Evolutionary conservation across 2,113 vertebrate genomes (phyloP), one percentile per base, ranked within the genome.

Genomic region (Lycocorax pyrrhopterus): DNA sequence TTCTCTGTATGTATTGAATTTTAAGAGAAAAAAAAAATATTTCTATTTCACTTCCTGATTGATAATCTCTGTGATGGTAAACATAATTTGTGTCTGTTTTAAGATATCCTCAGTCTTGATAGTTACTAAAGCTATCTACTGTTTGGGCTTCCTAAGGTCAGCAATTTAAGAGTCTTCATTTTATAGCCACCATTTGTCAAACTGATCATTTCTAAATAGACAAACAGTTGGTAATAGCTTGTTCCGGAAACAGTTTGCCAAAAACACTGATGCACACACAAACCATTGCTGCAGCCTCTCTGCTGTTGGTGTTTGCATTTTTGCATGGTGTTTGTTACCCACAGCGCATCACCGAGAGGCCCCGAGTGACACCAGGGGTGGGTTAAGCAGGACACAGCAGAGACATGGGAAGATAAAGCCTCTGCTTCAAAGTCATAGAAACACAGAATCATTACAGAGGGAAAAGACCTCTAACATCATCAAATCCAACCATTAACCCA

Each of bases 321-420:
- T 52, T 35, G 10, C 19, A 4, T 8, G 4, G 43, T 43, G 17
- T 67, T 91, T 56, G 27, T 62, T 53, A 60, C 66, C 35, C 33
- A 20, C 3, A 20, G 25, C 0, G 0, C 1, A 4, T 49, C 62
- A 66, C 17, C 0, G 0, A 46, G 15, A 58, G 15, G 8, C 23
- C n/a, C 18, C 3, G 0, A 35, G 20, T 46, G 59, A 53, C 22
- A 62, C 10, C 22, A 53, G 19, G 7, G 9, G 4, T 29, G n/a
- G 39, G 35, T 43, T 43, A 35, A 4, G 12, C 30, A 73, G n/a
- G 41, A 35, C 22, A 20, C 16, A 44, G 18, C 16, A 23, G 16
- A 32, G 4, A 37, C 0, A 0, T 17, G 27, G 47, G 9, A 79
- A 92, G 18, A n/a, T 3, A 51, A 18, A 35, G 16, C 27, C 33